These are phyloP conservation scores for Brenthis ino DNA, from an alignment of 2,888 invertebrate species.

Conservation along the genomic window DNA sequence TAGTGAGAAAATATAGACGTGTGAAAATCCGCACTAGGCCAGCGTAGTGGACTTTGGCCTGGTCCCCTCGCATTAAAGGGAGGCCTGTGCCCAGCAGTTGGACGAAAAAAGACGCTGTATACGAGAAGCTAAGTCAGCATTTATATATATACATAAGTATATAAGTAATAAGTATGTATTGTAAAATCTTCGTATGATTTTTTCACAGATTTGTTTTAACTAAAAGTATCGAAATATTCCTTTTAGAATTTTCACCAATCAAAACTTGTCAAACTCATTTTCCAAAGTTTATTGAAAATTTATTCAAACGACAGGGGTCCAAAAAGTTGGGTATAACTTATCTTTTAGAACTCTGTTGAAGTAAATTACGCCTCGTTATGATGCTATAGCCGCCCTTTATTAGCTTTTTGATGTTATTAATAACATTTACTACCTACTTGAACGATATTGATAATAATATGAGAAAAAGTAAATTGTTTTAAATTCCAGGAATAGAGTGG, in stretches of 20 bases:
- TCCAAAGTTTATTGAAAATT: constrained; percentile 70
- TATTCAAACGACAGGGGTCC: constrained; percentile 71
- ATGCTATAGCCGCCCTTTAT: constrained; percentile 52
- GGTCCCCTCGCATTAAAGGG: too few species aligned
- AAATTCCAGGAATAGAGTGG: too few species aligned
- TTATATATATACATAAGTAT: neutral
- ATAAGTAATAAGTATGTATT: neutral
- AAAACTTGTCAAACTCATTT: constrained; percentile 71
- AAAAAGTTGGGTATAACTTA: constrained; percentile 66
- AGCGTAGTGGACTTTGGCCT: too few species aligned
- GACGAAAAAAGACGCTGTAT: neutral
- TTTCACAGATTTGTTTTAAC: constrained; percentile 19
- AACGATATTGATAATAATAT: constrained; percentile 24
- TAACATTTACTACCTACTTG: constrained; percentile 28
- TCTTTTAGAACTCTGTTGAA: constrained; percentile 66
- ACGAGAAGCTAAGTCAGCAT: neutral
- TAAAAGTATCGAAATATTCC: constrained; percentile 42
- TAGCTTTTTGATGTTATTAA: constrained; percentile 46
- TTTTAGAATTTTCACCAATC: constrained; percentile 66
- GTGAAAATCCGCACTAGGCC: too few species aligned
- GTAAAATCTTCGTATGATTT: neutral
- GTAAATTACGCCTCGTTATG: constrained; percentile 66
- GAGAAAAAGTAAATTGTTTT: neutral
- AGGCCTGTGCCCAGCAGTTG: too few species aligned
- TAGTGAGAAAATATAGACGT: too few species aligned